Base-by-base conservation (phyloP, 2,888 invertebrate genomes). In the Charanyca ferruginea region DNA sequence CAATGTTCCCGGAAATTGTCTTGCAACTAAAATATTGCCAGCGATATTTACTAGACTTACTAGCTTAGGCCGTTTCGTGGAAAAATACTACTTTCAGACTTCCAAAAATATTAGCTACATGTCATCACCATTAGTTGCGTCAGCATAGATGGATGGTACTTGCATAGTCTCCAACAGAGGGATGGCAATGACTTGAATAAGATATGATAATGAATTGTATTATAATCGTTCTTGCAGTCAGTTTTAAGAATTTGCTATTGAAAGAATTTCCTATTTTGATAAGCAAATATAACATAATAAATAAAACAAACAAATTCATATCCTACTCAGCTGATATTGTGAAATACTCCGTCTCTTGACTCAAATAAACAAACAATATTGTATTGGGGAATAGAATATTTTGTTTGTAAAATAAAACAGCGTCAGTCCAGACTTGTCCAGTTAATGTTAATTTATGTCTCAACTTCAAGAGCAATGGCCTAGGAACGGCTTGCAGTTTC, bases 381-480 rank as follows among this genome's bases (percentile, higher is more conserved):
- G 28, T 52, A 35, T 47, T 59, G 38, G 63, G 48, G 45, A 49
- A 48, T 44, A 20, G 44, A 78, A 73, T 59, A 66, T 59, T 61
- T 66, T 45, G 55, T 58, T 66, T 45, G 55, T 59, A 55, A 53
- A 75, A 65, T 48, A 51, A 66, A 76, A 63, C 25, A 54, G 35
- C 59, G 52, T 71, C 45, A 64, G 60, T 66, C 66, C 59, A 66
- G 63, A 70, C 48, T 47, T 60, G 67, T 70, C 74, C 62, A 76
- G 70, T 73, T 71, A 57, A 76, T 73, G 79, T 49, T 73, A 74
- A 80, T 81, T 78, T 59, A 65, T 70, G 73, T 75, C 53, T 55
- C 32, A n/a, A n/a, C n/a, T n/a, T n/a, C n/a, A 60, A 64, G 79
- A 72, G 76, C 77, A 81, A 83, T 66, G 75, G 28, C 66, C 80